Evolutionary conservation across 1,140 invertebrate species (phyloP), one percentile per base, ranked within the genome.

Genomic region (Lucilia sericata): DNA sequence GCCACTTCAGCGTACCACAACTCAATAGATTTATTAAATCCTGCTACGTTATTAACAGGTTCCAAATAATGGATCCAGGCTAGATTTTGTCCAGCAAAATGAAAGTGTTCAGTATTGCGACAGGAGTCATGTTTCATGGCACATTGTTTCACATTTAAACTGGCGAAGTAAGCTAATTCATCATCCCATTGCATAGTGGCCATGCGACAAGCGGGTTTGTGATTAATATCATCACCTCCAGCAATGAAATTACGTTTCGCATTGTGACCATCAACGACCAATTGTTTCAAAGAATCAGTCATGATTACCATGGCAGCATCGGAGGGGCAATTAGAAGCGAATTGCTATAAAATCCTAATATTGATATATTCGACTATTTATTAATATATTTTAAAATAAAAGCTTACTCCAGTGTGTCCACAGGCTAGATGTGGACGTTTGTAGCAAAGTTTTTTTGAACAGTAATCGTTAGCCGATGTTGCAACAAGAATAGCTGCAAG

Each of bases 101-200:
- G 80, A 76, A 88, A 90, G 14, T 60, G 81, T 9, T 86, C 86
- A 12, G 88, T 90, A n/a, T 88, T 89, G 84, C 84, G 88, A 85
- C 88, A 90, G 2, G 70, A 84, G 5, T 90, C 88, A 86, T 90
- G 88, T 0, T 49, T 12, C 86, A 89, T 87, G 51, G 84, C 9
- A 13, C 88, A 90, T 82, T 86, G 86, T n/a, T 49, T 84, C 0
- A 88, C 88, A 70, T 90, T 90, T 1, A 88, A 82, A 13, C 82
- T 80, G n/a, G 88, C 88, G 74, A 90, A 12, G 14, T 86, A 85
- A 51, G 88, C 88, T 76, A 90, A 80, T 42, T 90, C 88, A 17
- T 88, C 87, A 82, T 87, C 86, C 88, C 88, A 90, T 82, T 86
- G 74, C 65, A 88, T 89, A 60, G 88, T 89, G 74, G 88, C 87